Evolutionary conservation across 2,888 invertebrate genomes (phyloP), one percentile per base, ranked within the genome.

Genomic region (Ethmia dodecea): DNA sequence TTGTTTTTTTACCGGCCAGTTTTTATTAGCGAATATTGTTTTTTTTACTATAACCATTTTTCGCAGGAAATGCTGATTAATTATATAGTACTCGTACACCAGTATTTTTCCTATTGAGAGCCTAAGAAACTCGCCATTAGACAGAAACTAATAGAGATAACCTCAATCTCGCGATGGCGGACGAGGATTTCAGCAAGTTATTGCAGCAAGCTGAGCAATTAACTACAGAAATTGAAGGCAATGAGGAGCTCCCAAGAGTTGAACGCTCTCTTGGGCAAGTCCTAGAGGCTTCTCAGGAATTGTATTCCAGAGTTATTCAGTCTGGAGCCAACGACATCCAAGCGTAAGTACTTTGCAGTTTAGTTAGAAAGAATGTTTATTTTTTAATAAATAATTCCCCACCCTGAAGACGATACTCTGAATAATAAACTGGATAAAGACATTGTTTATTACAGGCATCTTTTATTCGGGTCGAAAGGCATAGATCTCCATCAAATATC

Each of bases 401-500:
- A 20, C 20, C 9, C 9, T 20, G 20, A 20, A 3, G 1, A 20
- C n/a, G n/a, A n/a, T n/a, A 20, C 20, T 9, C 20, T 20, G 20
- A 2, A 20, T n/a, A n/a, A n/a, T n/a, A n/a, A n/a, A n/a, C n/a
- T n/a, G n/a, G n/a, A 20, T 20, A 20, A 20, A 20, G 3, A 6
- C 6, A 20, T 20, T 9, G 9, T 20, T 33, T 18, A 38, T 63
- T 78, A 8, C 68, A 97, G 97, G 0, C 95, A 97, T 54, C 89
- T 97, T 26, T 76, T 98, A 35, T 88, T 98, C 49, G 97, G 97
- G 0, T 94, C 96, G 0, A 93, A 94, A 78, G 98, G 98, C 3
- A 93, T 97, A 49, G 98, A 98, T 80, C 83, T 98, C 31, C 95
- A 96, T n/a, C 94, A 94, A 79, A 93, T 98, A 49, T 93, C 95